Conservation (phyloP, 2,888 invertebrate species). For the Rhagium mordax region DNA sequence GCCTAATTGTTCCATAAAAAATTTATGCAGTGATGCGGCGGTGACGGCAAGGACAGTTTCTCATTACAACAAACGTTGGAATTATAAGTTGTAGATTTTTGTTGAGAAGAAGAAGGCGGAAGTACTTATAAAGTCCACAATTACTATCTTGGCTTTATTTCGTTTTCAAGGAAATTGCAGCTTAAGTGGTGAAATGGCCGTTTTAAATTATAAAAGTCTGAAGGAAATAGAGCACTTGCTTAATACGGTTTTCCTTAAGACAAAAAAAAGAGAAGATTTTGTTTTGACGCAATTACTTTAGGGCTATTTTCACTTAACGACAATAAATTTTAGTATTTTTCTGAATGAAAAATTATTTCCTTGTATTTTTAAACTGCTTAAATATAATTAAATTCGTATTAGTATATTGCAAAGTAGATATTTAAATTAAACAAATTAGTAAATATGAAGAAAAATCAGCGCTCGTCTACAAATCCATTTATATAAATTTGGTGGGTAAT, state of each 20-base stretch:
- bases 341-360: neutral
- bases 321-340: neutral
- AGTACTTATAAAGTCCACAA: constrained; percentile 41
- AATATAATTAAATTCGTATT: constrained; percentile 9
- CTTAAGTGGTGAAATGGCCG: constrained; percentile 48
- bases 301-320: constrained; percentile 9
- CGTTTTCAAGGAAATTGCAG: constrained; percentile 50
- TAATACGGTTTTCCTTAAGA: constrained; percentile 34
- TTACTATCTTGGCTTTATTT: constrained; percentile 47
- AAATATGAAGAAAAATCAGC: too few relatives aligned
- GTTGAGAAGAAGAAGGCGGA: constrained; percentile 23
- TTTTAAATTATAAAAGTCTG: constrained; percentile 52
- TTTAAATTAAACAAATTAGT: too few relatives aligned
- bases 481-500: too few relatives aligned
- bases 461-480: too few relatives aligned
- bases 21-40: constrained; percentile 3
- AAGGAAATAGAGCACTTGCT: constrained; percentile 45
- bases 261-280: neutral
- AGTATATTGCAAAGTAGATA: too few relatives aligned
- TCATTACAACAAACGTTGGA: constrained; percentile 19
- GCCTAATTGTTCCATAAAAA: constrained; percentile 38
- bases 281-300: constrained; percentile 16
- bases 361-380: constrained; percentile 1
- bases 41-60: neutral
- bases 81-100: constrained; percentile 16